Evolutionary conservation across 2,888 invertebrate species (phyloP), one percentile per base, ranked within the genome.

Genomic region (Biston stratarius): DNA sequence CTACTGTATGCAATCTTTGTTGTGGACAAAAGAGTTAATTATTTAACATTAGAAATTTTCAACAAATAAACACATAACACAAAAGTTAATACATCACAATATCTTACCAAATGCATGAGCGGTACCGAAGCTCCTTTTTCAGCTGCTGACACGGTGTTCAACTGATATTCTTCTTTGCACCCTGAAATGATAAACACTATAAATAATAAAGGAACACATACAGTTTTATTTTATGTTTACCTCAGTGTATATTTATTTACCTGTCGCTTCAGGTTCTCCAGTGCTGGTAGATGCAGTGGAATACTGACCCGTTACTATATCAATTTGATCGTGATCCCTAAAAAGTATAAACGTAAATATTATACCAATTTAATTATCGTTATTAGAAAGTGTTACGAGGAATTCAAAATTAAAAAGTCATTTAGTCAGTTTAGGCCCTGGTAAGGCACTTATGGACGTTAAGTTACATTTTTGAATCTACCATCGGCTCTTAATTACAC

Each of bases 31-130:
- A 24, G 24, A 24, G 24, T 38, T 6, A 6, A 6, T 8, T 6
- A 9, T 5, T 8, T 9, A 38, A 38, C 9, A 38, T 38, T 6
- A 38, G 38, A 0, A 9, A 38, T 38, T 38, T 38, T 38, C 38
- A 38, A 9, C 0, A 38, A 38, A 6, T 8, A 38, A 0, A 8
- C 0, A 9, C 38, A 5, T 36, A 9, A 38, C 38, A 38, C 38
- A 38, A 38, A 38, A 5, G 24, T 9, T 8, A 6, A 38, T 38
- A 24, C 24, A 38, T 6, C 38, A 38, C 38, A 38, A 38, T 9
- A 61, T 40, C 89, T 73, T 81, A 94, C 94, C 83, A 94, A 84
- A 83, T 94, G 94, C 91, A 94, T 92, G 8, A 94, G 81, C 53
- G 94, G 94, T 10, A 94, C 91, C 0, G 92, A 90, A 1, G 92